Base-by-base conservation (phyloP, 2,797 vertebrate species). In the Aulostomus chinensis region DNA sequence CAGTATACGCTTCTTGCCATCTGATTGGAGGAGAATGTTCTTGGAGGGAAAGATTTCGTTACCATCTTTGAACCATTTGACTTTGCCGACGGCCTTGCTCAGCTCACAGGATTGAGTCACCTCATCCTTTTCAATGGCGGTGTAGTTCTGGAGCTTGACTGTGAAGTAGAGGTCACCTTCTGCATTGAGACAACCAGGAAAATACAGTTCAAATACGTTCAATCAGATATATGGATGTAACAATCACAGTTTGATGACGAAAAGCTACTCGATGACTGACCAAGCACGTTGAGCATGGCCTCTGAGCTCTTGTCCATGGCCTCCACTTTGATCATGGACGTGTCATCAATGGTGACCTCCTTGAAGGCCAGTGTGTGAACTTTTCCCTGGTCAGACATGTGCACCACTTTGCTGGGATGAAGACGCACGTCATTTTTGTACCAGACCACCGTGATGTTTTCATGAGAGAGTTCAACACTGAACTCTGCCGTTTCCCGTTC, bases 161-260 rank as follows among this genome's bases (percentile, higher is more conserved):
- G 93, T 93, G 79, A 99, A 99, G 82, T 98, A 99, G 17, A 96
- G 89, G 51, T 99, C 96, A 64, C 95, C 97, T 85, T 99, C 97
- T 99, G 91, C 83, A 89, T 85, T 89, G 68, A 92, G 35, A 47
- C 9, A 25, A 43, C 37, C 64, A 34, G 38, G 2, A 24, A 15
- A 15, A 22, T 25, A 7, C 11, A 3, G 16, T 38, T 24, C 20
- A 18, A 26, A 17, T 22, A 25, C 2, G 2, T 3, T 5, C 24
- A 5, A 9, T 5, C 6, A 25, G 24, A 9, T 25, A 6, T 8
- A 6, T 8, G 4, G 4, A 22, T 4, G 21, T 22, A 22, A 22
- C 21, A 22, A 22, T 22, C 21, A 22, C n/a, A n/a, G n/a, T n/a
- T n/a, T n/a, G n/a, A n/a, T n/a, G n/a, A n/a, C n/a, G n/a, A n/a